A percentile compares a stretch with the other conserved stretches of the same genome.
Conservation (phyloP, 2,888 invertebrate genomes). For the Melanargia galathea region DNA sequence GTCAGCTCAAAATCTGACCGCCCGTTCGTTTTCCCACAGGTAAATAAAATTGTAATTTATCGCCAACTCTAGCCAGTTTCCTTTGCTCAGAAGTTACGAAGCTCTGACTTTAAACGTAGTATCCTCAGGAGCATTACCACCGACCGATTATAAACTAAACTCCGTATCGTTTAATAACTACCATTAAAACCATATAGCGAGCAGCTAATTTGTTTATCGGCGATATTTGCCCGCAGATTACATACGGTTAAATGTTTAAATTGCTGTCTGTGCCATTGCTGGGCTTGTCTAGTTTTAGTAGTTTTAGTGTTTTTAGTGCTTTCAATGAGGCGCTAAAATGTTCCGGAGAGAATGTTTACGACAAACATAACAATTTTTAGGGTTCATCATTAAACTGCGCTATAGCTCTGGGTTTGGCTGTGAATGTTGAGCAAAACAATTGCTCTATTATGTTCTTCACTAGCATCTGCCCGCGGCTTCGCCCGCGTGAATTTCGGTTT, state of each 20-base stretch:
- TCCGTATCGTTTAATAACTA: constrained; percentile 9
- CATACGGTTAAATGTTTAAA: constrained; percentile 5
- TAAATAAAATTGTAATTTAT: neutral
- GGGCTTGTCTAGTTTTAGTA: neutral
- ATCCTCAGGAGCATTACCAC: neutral
- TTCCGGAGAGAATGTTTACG: neutral
- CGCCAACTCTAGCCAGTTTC: neutral
- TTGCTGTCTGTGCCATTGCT: neutral
- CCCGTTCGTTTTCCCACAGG: neutral
- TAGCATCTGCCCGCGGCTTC: too few relatives aligned
- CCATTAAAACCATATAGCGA: constrained; percentile 8
- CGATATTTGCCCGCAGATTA: constrained; percentile 6
- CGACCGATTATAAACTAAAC: constrained; percentile 9
- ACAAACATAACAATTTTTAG: neutral
- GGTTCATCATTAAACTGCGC: neutral
- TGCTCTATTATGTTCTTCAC: too few relatives aligned
- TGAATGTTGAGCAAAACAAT: too few relatives aligned
- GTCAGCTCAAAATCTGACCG: neutral
- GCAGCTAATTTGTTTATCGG: constrained; percentile 6
- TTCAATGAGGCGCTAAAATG: neutral
- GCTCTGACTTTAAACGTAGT: constrained; percentile 3
- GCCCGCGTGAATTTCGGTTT: too few relatives aligned
- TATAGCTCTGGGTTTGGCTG: too few relatives aligned
- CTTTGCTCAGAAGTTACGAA: neutral
- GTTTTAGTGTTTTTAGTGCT: neutral